Evolutionary conservation across 2,888 invertebrate species (phyloP), one percentile per base, ranked within the genome.

Genomic region (Drosophila recens): DNA sequence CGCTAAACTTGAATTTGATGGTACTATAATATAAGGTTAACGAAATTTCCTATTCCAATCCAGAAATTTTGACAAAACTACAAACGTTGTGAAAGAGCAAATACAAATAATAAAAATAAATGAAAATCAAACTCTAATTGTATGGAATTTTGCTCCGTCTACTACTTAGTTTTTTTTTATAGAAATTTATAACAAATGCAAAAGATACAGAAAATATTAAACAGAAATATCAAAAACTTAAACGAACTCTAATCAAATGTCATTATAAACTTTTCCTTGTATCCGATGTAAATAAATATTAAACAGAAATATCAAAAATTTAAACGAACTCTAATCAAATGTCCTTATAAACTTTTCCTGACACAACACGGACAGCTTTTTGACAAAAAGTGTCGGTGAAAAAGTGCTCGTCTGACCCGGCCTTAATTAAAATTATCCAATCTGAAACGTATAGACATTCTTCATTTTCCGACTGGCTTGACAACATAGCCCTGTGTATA

Each of bases 21-120:
- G 49, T 71, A 56, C 52, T 68, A 45, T 67, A 53, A 52, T 75
- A 66, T 52, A 67, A 53, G 45, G 20, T 59, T 63, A 40, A 69
- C 68, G 67, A 72, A 68, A 80, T 67, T 65, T 72, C 48, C 71
- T 71, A 64, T 67, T 74, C 66, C 57, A 70, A 65, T 80, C 80
- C 72, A 82, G 67, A 80, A 84, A 84, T 84, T 84, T 84, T 87
- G 87, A 84, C 72, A 72, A 82, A 82, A 80, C 36, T 72, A 76
- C 82, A 72, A 80, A 80, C 79, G 67, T 75, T 76, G 68, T 74
- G 79, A 68, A 74, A 65, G 61, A 61, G 70, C 72, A 76, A 59
- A 75, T 54, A 80, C 70, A 75, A 75, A 79, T 75, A 68, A 67
- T 67, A 64, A 72, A 72, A 82, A 67, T 52, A 65, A 64, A 53